Percentiles rank a stretch among this genome's conserved stretches.
Conservation (phyloP, 2,113 vertebrate species). For the Elephas maximus region DNA sequence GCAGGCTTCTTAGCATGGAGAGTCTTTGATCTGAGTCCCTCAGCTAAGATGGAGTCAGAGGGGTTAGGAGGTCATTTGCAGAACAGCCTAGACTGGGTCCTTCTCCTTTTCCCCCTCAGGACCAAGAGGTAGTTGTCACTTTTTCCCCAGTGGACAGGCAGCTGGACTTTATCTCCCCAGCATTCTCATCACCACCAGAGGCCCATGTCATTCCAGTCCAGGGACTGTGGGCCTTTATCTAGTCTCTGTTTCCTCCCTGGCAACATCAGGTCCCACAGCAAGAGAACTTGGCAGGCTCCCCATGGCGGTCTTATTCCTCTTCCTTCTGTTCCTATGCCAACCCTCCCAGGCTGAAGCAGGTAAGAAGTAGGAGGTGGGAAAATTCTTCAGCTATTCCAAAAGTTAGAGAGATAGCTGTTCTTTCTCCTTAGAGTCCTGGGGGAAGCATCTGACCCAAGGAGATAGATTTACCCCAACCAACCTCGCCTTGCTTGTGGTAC, state of each 20-base stretch:
- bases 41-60: background rate
- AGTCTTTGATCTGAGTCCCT: background rate
- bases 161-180: conserved; percentile 54
- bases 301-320: conserved; percentile 63
- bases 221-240: conserved; percentile 60
- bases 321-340: conserved; percentile 47
- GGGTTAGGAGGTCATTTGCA: background rate
- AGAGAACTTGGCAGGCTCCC: background rate
- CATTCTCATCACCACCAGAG: background rate
- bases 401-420: background rate
- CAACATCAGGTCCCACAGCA: background rate
- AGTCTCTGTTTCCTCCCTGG: conserved; percentile 61
- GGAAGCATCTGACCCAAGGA: background rate
- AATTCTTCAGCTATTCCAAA: background rate
- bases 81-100: background rate
- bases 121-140: background rate
- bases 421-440: background rate
- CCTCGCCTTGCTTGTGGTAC: background rate
- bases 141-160: background rate
- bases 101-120: background rate
- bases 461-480: background rate
- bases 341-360: conserved; percentile 46
- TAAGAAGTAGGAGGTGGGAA: conserved; percentile 41
- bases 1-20: background rate
- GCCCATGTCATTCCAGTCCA: background rate